phyloP scores from a whole-genome alignment of 2,888 invertebrate species.

The Rhingia campestris region DNA sequence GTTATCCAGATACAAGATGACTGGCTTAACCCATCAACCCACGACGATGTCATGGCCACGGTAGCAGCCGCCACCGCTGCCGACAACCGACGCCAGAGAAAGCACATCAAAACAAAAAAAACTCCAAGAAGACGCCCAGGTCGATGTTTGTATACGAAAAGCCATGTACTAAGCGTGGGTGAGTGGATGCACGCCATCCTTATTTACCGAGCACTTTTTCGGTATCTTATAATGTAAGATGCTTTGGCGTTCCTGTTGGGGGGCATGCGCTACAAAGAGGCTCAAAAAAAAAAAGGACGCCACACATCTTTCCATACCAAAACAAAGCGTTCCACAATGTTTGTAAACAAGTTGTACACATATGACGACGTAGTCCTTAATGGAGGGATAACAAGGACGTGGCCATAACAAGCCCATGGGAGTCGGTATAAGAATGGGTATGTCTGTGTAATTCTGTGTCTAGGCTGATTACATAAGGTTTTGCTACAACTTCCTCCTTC shows the following conservation, averaged over 20 bases:
- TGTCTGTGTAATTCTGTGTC: constrained; percentile 32
- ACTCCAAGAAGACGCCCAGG: constrained; percentile 36
- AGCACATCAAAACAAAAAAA: constrained; percentile 41
- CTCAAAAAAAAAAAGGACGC: constrained; percentile 21
- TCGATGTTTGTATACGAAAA: constrained; percentile 2
- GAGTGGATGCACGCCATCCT: constrained; percentile 5
- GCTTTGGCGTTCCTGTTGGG: constrained; percentile 7
- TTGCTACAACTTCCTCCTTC: not conserved
- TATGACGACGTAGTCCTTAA: not conserved
- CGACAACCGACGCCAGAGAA: constrained; percentile 5
- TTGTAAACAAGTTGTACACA: constrained; percentile 60
- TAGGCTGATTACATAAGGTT: constrained; percentile 28
- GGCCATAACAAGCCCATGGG: not conserved
- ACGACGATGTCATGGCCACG: constrained; percentile 27
- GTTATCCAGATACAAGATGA: constrained; percentile 18
- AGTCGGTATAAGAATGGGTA: constrained; percentile 1
- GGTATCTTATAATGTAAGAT: not conserved
- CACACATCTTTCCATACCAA: constrained; percentile 38
- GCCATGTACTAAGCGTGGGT: constrained; percentile 3
- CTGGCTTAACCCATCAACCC: constrained; percentile 18
- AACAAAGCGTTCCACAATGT: constrained; percentile 57
- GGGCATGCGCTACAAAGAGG: constrained; percentile 33
- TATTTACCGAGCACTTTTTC: constrained; percentile 16
- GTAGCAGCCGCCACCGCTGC: not conserved
- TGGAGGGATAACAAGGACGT: not conserved